A percentile compares a stretch with the other conserved stretches of the same genome.
Evolutionary conservation across 2,113 vertebrate species (phyloP).

Genomic region (Megaceryle torquata): DNA sequence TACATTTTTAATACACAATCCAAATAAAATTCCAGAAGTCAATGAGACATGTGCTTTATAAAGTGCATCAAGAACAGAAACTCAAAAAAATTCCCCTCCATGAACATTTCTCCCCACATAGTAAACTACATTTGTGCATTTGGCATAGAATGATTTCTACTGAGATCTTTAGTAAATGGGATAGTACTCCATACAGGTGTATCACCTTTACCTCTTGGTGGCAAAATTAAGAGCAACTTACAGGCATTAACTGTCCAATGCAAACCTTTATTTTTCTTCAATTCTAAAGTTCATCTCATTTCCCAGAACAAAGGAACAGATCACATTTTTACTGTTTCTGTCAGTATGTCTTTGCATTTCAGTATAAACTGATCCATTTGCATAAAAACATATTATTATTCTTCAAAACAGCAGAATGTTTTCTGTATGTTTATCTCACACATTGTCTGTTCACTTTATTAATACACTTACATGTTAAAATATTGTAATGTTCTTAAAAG

Average conservation of each 20-base stretch:
- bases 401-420: conserved; percentile 58
- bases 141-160: neutral
- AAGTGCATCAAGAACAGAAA: neutral
- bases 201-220: neutral
- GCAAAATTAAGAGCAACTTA: neutral
- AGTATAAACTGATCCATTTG: neutral
- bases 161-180: neutral
- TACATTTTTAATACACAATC: neutral
- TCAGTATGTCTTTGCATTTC: neutral
- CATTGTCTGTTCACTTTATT: conserved; percentile 45
- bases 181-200: neutral
- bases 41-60: neutral
- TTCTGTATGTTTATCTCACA: conserved; percentile 53
- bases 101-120: neutral
- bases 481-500: neutral
- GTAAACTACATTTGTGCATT: neutral
- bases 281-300: neutral
- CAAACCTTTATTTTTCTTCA: neutral
- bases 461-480: conserved; percentile 12
- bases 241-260: neutral
- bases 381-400: conserved; percentile 19
- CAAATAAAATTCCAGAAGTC: neutral
- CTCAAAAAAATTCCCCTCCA: neutral
- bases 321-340: neutral
- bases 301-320: conserved; percentile 5